phyloP scores from a whole-genome alignment of 2,797 vertebrate species.

The Esox lucius region DNA sequence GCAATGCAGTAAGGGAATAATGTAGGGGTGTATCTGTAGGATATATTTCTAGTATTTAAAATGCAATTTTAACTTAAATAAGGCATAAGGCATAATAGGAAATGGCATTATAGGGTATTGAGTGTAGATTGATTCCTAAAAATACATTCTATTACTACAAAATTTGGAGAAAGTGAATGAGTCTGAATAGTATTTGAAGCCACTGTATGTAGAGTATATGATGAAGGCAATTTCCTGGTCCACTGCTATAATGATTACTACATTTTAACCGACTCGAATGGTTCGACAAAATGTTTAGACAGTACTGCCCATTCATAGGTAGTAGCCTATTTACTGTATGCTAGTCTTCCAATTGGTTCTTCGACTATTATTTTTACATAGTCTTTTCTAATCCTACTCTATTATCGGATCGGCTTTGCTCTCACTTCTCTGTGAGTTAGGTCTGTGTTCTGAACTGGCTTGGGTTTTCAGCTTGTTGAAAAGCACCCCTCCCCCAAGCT shows the following conservation, averaged over 20 bases:
- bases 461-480: conserved; percentile 33
- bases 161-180: too few species aligned
- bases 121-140: too few species aligned
- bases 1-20: not conserved
- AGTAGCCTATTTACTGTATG: not conserved
- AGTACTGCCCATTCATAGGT: not conserved
- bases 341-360: not conserved
- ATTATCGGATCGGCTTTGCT: not conserved
- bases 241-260: not conserved
- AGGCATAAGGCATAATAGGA: not conserved
- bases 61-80: not conserved
- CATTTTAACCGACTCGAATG: not conserved
- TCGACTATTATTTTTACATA: not conserved
- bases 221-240: not conserved
- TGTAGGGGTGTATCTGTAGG: not conserved
- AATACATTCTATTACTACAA: too few species aligned
- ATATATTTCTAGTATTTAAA: not conserved
- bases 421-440: not conserved
- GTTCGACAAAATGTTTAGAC: not conserved
- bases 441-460: conserved; percentile 17
- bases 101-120: too few species aligned
- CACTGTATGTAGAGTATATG: not conserved
- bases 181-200: too few species aligned
- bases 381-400: not conserved
- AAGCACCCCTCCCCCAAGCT: conserved; percentile 59